Evolutionary conservation across 2,113 vertebrate genomes (phyloP), one percentile per base, ranked within the genome.

Genomic region (Cynopterus brachyotis): DNA sequence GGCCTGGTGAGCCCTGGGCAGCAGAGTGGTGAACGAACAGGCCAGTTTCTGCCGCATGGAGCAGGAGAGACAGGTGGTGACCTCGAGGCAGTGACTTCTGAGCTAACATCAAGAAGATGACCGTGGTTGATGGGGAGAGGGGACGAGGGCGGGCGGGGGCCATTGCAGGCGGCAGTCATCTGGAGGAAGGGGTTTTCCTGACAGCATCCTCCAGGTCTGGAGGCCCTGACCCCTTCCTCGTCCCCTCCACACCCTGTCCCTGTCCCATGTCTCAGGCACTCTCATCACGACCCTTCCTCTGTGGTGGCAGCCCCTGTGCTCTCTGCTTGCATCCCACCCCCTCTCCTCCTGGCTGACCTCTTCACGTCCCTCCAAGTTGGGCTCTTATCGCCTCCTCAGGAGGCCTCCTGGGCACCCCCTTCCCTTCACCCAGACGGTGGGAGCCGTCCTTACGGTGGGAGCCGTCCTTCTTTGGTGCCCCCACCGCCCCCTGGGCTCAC

Each of bases 41-140:
- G 13, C 79, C 35, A 7, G 35, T 22, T 40, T 87, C 30, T 85
- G 45, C 20, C 47, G 47, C 3, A 0, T 4, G 66, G 59, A 12
- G 32, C 50, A 17, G 10, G 35, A 10, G 55, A 62, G 40, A 67
- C 50, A 60, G 40, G 22, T 0, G 4, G 66, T n/a, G 66, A 28
- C 50, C 13, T 16, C 15, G 15, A 50, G 50, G 50, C 50, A 50
- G 50, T 16, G 67, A 66, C 40, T 50, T 50, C 37, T 40, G 62
- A 89, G 45, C 62, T 40, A 55, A 62, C 89, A 35, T 24, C 40
- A 8, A 35, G 35, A 62, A 37, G 22, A 42, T 26, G 26, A 4
- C 13, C 0, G 0, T 28, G 16, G 6, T 55, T n/a, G 35, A 42
- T 10, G 12, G 2, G 13, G 26, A 0, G 0, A 30, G 16, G 35